Conservation (phyloP, 2,888 invertebrate genomes). For the Lomographa bimaculata region DNA sequence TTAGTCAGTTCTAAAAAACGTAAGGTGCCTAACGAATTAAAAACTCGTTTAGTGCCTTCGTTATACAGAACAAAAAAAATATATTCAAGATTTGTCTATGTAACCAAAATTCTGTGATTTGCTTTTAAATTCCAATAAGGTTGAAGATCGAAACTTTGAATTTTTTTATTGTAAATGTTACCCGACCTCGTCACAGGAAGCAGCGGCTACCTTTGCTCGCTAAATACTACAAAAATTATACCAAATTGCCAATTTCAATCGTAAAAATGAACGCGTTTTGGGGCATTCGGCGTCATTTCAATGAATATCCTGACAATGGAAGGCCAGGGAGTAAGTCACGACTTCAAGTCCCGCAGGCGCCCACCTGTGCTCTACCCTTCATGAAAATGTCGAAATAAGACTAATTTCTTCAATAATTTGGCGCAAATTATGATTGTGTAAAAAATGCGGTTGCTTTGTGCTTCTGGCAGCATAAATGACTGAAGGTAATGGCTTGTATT, state of each 20-base stretch:
- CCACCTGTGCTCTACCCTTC: slow-evolving; percentile 70
- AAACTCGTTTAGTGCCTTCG: too few relatives aligned
- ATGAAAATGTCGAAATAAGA: slow-evolving; percentile 55
- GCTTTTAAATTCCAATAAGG: too few relatives aligned
- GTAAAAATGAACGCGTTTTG: slow-evolving; percentile 50
- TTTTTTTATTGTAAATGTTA: slow-evolving; percentile 7
- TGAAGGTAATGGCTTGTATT: slow-evolving; percentile 1
- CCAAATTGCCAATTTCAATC: slow-evolving; percentile 59
- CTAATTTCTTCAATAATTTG: slow-evolving; percentile 56
- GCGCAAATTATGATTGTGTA: slow-evolving; percentile 59
- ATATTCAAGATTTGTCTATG: too few relatives aligned
- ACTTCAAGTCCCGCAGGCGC: slow-evolving; percentile 61
- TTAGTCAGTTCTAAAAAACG: too few relatives aligned
- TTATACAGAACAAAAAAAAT: too few relatives aligned
- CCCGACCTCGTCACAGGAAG: slow-evolving; percentile 17
- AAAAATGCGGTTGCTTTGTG: slow-evolving; percentile 49
- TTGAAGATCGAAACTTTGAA: too few relatives aligned
- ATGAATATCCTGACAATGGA: slow-evolving; percentile 57
- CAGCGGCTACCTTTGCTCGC: slow-evolving; percentile 29
- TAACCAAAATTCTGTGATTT: too few relatives aligned
- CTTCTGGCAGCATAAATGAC: slow-evolving; percentile 35
- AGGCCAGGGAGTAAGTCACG: slow-evolving; percentile 72
- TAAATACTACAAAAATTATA: slow-evolving; percentile 39
- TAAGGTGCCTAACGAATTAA: too few relatives aligned
- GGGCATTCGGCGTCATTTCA: slow-evolving; percentile 56